Base-by-base conservation (phyloP, 2,888 invertebrate genomes). In the Oscheius sp. region DNA sequence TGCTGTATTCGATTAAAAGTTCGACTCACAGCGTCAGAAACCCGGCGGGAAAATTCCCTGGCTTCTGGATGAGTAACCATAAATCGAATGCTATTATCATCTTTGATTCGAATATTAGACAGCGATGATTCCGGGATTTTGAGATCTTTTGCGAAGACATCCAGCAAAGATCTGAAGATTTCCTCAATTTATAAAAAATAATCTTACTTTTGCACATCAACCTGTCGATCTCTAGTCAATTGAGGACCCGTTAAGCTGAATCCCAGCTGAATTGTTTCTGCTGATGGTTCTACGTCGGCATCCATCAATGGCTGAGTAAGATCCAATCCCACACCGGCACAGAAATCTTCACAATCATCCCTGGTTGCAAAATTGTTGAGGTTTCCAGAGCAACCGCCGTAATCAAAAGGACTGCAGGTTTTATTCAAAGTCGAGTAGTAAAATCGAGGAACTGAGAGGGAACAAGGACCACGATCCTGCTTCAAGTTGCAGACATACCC, bases 301-400 rank as follows among this genome's bases (percentile, higher is more conserved):
- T 79, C 79, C 72, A 76, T 52, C n/a, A 77, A 72, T 7, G 81
- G 77, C 18, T 70, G 70, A 13, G 77, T 74, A 3, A 80, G 56
- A 58, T 84, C 83, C 5, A 79, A 69, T 21, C 84, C 83, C 3
- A 80, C 76, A 27, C 85, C 84, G 63, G 59, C 58, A 72, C 82
- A 81, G 71, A 80, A 85, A 23, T 76, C 74, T 18, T 81, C 73
- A 73, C 86, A 86, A 58, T 84, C 85, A 18, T 72, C 77, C 16
- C 69, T 52, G 2, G 80, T 80, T 16, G 76, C 80, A 69, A 86
- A 86, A 72, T 87, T 86, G 73, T 86, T 86, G 68, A 82, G 66
- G 58, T 86, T 86, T 52, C 86, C 86, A 2, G 78, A 76, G 63
- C 86, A 86, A n/a, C 86, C 86, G 13, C 83, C 81, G 56, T 85